Evolutionary conservation across 2,113 vertebrate species (phyloP), one percentile per base, ranked within the genome.

Genomic region (Atlantisia rogersi): DNA sequence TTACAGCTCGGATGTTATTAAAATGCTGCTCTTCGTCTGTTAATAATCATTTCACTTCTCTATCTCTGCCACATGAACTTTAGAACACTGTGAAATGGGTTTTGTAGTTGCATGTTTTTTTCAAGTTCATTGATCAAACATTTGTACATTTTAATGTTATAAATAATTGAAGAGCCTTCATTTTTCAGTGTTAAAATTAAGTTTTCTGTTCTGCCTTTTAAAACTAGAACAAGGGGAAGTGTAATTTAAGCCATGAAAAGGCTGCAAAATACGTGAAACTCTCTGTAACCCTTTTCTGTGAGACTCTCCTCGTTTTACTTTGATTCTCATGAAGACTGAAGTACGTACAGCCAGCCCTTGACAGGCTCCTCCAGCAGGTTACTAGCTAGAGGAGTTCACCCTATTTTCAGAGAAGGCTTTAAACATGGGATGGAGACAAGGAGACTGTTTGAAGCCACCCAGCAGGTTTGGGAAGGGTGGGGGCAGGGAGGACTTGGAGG

Each of bases 81-180:
- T 94, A 85, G 93, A 97, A 96, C 91, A 83, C 91, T 97, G 92
- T 96, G 94, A 96, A 97, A 96, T 94, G 94, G 95, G 95, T 97
- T 97, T 95, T 97, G 97, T 97, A 97, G 97, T 96, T 97, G 95
- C 92, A 83, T 97, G 95, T 76, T 96, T 97, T 96, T 94, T 94
- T 96, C 96, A 97, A 97, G 96, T 97, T 96, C 97, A 97, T 97
- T 97, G 96, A 97, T 97, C 97, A 97, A 97, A 97, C 97, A 97
- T 97, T 97, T 97, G 97, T 97, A 97, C 96, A 97, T 97, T 97
- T 97, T 97, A 97, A 97, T 96, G 96, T 89, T 97, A 97, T 97
- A 97, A 97, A 97, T 97, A 97, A 97, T 97, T 97, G 96, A 97
- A 97, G 75, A 97, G 96, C 95, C 91, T 97, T 97, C 96, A 91